Evolutionary conservation across 2,797 vertebrate genomes (phyloP).

Genomic region (Staurois parvus): DNA sequence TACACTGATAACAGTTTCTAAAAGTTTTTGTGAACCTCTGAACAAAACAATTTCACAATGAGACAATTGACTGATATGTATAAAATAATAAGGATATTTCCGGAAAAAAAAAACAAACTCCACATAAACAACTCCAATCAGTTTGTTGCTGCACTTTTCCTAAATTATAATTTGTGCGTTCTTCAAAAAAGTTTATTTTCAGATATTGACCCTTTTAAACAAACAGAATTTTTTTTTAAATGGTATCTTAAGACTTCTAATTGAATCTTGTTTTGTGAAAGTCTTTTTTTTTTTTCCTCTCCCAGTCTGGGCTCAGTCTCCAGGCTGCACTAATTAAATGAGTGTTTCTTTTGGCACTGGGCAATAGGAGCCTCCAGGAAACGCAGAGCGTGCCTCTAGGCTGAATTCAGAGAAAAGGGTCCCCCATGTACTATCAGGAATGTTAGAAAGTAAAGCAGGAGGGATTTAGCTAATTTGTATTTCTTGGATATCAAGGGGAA

Average conservation of each 20-base stretch:
- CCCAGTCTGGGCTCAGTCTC: conserved; percentile 27
- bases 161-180: background rate
- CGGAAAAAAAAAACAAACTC: background rate
- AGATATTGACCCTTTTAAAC: conserved; percentile 3
- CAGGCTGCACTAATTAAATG: conserved; percentile 59
- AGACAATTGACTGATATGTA: background rate
- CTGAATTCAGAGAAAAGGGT: conserved; percentile 53
- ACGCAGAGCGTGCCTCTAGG: conserved; percentile 50
- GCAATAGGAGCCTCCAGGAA: conserved; percentile 55
- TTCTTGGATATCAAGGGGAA: conserved; percentile 48
- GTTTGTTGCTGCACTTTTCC: background rate
- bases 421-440: conserved; percentile 56
- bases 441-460: conserved; percentile 60
- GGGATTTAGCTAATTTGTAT: conserved; percentile 60
- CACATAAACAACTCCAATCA: background rate
- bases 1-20: background rate
- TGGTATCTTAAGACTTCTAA: conserved; percentile 11
- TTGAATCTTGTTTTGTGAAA: conserved; percentile 50
- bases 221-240: background rate
- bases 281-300: conserved; percentile 16
- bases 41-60: background rate
- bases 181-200: conserved; percentile 26
- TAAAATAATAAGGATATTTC: background rate
- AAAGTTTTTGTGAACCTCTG: background rate
- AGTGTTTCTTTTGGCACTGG: conserved; percentile 58